These are phyloP conservation scores for Eretmochelys imbricata DNA, from an alignment of 2,113 vertebrate genomes.

Conservation along the genomic window DNA sequence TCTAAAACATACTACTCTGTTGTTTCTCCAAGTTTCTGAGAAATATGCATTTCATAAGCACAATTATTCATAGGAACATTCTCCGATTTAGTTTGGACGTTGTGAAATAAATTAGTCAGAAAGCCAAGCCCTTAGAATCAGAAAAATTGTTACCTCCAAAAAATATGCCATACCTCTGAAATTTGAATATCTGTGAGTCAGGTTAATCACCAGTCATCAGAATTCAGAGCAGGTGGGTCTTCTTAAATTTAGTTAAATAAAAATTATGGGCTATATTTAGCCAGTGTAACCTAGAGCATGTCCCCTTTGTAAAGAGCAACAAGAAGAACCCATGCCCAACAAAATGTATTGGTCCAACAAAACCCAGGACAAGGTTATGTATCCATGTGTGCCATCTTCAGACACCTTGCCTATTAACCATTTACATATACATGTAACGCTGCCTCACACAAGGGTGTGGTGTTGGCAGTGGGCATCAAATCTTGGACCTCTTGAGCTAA, in stretches of 20 bases:
- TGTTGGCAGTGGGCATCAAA: background rate
- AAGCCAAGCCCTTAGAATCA: background rate
- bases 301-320: background rate
- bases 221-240: background rate
- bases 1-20: conserved; percentile 41
- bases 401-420: background rate
- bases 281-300: background rate
- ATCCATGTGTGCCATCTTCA: conserved; percentile 43
- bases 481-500: background rate
- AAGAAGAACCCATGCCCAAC: background rate
- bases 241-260: background rate
- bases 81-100: conserved; percentile 20
- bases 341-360: background rate
- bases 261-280: background rate
- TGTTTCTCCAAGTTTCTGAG: conserved; percentile 35
- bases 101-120: background rate
- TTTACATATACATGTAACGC: background rate
- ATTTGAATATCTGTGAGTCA: background rate
- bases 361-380: background rate
- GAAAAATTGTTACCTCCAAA: background rate
- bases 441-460: background rate
- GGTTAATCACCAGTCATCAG: background rate
- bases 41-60: background rate
- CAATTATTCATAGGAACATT: conserved; percentile 58
- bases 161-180: background rate